Evolutionary conservation across 2,888 invertebrate species (phyloP).

Genomic region (Stenolophus ochropezus): DNA sequence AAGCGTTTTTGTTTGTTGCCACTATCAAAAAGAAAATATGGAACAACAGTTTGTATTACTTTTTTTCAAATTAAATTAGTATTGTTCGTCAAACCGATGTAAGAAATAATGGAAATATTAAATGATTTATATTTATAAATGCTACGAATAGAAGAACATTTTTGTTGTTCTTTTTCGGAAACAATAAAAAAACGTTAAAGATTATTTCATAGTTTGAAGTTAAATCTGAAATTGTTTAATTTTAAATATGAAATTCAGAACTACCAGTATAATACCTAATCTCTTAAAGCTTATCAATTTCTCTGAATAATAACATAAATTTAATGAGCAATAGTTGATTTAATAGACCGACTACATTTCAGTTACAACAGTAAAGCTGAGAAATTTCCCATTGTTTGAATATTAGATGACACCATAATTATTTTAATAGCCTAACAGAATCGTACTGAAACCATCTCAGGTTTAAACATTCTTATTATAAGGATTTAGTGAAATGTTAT

Average conservation of each 20-base stretch:
- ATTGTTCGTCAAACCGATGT: neutral
- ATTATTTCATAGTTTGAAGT: neutral
- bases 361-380: conserved; percentile 10
- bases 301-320: neutral
- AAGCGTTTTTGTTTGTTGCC: neutral
- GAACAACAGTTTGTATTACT: neutral
- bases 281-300: neutral
- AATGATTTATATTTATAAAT: neutral
- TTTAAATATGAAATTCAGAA: neutral
- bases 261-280: neutral
- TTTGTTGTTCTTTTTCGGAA: neutral
- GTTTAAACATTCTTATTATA: no score
- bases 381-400: conserved; percentile 28
- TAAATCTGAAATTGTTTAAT: neutral
- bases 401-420: conserved; percentile 5
- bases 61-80: neutral
- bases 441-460: conserved; percentile 6
- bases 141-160: no score
- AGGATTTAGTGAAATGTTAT: no score
- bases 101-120: neutral
- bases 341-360: conserved; percentile 25
- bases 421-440: conserved; percentile 16
- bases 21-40: neutral
- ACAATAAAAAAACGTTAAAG: neutral
- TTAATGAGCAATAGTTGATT: conserved; percentile 19